These are phyloP conservation scores for Xenopus borealis DNA, from an alignment of 2,113 vertebrate species.

Conservation along the genomic window DNA sequence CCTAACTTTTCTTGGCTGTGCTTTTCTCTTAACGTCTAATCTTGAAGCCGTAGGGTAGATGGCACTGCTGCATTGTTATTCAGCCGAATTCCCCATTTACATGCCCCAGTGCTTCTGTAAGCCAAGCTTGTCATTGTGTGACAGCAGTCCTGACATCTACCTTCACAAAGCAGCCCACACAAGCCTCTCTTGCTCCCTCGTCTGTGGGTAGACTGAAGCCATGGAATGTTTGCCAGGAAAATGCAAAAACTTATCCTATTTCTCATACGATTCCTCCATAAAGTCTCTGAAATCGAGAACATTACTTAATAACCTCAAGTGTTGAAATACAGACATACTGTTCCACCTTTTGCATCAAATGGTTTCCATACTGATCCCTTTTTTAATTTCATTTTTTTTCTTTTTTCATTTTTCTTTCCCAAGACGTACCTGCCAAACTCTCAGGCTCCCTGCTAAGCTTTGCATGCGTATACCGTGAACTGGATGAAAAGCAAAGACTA, in stretches of 20 bases:
- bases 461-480: constrained; percentile 38
- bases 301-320: constrained; percentile 2
- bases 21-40: no score
- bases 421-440: constrained; percentile 34
- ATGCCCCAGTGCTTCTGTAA: constrained; percentile 1
- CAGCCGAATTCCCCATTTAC: not conserved
- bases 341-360: constrained; percentile 9
- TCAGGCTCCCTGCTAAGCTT: constrained; percentile 38
- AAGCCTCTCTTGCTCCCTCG: constrained; percentile 2
- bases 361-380: constrained; percentile 23
- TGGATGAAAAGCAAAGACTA: constrained; percentile 16
- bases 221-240: constrained; percentile 12
- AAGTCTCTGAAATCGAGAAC: not conserved
- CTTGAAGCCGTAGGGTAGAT: not conserved
- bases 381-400: constrained; percentile 21
- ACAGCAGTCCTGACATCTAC: constrained; percentile 8
- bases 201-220: constrained; percentile 1
- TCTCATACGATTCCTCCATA: not conserved
- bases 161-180: constrained; percentile 12
- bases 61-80: not conserved
- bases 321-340: constrained; percentile 32
- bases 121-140: not conserved
- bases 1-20: not conserved
- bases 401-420: constrained; percentile 16
- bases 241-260: constrained; percentile 19